Percentiles rank a stretch among this genome's conserved stretches.
Evolutionary conservation across 2,888 invertebrate species (phyloP).

Genomic region (Acanthococcus lagerstroemiae): DNA sequence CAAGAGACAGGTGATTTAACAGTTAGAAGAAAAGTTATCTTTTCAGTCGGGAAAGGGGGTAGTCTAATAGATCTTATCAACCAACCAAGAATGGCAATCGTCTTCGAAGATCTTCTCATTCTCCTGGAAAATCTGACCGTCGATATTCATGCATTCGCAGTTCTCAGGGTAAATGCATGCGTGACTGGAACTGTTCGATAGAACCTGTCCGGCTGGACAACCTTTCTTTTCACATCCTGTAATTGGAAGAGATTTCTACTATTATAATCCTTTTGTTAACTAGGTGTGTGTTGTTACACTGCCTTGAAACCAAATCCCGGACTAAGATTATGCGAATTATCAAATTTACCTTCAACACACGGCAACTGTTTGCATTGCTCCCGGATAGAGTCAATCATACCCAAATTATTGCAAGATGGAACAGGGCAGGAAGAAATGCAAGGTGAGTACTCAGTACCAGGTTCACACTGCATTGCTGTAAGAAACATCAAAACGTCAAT

Average conservation of each 20-base stretch:
- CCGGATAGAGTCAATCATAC: constrained; percentile 45
- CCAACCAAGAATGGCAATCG: constrained; percentile 64
- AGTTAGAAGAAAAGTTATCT: no score
- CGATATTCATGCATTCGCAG: constrained; percentile 62
- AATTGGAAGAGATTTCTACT: not conserved
- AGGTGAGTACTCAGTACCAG: constrained; percentile 66
- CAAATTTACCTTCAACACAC: constrained; percentile 66
- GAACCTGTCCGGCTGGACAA: constrained; percentile 64
- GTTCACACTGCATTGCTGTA: constrained; percentile 77
- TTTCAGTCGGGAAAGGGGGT: no score
- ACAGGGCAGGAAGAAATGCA: constrained; percentile 73
- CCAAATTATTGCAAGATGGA: constrained; percentile 69
- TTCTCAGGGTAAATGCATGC: constrained; percentile 64
- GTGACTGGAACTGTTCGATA: constrained; percentile 54
- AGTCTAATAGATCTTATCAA: no score
- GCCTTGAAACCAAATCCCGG: no score
- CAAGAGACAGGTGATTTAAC: no score
- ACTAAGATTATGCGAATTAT: no score
- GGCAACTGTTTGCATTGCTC: constrained; percentile 39
- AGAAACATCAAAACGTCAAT: no score
- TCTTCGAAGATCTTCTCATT: constrained; percentile 67
- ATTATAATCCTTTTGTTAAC: no score
- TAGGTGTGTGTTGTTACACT: no score
- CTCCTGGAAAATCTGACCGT: constrained; percentile 59
- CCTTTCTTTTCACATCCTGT: constrained; percentile 62